Evolutionary conservation across 64 coral and sea anemone genomes (phyloP).

Genomic region (Porites australiensis): DNA sequence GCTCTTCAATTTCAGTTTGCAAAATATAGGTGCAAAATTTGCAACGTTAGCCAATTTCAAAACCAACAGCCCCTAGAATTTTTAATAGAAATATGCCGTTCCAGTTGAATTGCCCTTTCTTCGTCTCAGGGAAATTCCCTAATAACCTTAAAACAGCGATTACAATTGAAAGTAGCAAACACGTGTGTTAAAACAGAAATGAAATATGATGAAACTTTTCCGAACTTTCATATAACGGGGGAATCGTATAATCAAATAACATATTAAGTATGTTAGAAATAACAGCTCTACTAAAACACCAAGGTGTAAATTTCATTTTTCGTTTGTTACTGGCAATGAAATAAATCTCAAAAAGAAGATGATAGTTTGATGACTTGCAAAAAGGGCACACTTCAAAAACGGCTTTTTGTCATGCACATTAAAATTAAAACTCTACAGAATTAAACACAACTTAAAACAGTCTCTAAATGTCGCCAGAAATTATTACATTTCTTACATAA

Average conservation of each 20-base stretch:
- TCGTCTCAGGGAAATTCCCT: conserved; percentile 1
- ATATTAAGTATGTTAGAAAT: conserved; percentile 26
- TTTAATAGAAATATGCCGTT: not conserved
- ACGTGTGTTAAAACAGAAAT: not conserved
- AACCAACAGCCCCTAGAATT: not conserved
- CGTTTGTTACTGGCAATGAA: not conserved
- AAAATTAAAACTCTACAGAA: not conserved
- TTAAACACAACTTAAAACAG: not conserved
- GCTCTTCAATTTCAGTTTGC: too few relatives aligned
- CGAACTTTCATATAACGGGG: not conserved
- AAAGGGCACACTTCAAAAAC: not conserved
- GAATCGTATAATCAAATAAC: not conserved
- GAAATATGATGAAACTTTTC: conserved; percentile 1
- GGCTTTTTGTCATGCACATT: not conserved
- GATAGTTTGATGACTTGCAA: not conserved
- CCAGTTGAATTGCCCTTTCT: not conserved
- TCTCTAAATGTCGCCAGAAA: not conserved
- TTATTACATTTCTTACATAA: not conserved
- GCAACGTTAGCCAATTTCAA: not conserved
- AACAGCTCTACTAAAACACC: conserved; percentile 17
- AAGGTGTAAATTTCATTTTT: not conserved
- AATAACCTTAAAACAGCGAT: not conserved
- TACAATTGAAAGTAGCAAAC: not conserved
- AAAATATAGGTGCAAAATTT: not conserved
- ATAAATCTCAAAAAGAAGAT: not conserved